These are phyloP conservation scores for Craterocephalus amniculus DNA, from an alignment of 2,797 vertebrate genomes.

Conservation along the genomic window DNA sequence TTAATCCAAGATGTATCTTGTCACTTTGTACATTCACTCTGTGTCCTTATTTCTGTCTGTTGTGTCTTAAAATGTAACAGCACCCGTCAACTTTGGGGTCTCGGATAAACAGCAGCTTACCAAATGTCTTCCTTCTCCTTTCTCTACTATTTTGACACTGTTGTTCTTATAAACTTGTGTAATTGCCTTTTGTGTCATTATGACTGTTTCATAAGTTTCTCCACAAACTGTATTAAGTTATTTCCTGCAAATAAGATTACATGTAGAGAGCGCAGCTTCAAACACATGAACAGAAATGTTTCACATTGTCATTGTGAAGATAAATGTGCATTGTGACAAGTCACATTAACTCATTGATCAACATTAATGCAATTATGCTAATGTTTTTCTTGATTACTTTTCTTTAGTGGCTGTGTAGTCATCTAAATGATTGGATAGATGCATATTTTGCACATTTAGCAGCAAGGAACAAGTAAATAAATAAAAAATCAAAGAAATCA, in stretches of 20 bases:
- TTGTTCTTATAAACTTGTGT: constrained; percentile 32
- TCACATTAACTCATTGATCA: background rate
- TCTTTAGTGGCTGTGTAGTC: background rate
- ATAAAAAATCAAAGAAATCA: background rate
- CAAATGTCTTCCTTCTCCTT: constrained; percentile 23
- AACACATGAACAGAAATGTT: background rate
- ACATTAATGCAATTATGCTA: background rate
- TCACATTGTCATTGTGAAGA: background rate
- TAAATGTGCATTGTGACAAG: background rate
- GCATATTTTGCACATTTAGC: background rate
- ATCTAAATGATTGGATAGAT: background rate
- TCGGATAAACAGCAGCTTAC: background rate
- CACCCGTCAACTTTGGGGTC: background rate
- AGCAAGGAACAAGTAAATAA: background rate
- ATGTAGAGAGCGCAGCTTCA: background rate
- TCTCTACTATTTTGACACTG: constrained; percentile 17
- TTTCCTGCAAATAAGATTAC: background rate
- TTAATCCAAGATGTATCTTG: background rate
- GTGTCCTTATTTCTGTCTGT: background rate
- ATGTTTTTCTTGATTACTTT: background rate
- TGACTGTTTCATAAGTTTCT: constrained; percentile 21
- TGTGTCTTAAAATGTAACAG: background rate
- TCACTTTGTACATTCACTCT: background rate
- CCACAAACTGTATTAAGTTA: background rate
- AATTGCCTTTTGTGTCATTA: constrained; percentile 28